Conservation (phyloP, 2,888 invertebrate genomes). For the Idaea biselata region DNA sequence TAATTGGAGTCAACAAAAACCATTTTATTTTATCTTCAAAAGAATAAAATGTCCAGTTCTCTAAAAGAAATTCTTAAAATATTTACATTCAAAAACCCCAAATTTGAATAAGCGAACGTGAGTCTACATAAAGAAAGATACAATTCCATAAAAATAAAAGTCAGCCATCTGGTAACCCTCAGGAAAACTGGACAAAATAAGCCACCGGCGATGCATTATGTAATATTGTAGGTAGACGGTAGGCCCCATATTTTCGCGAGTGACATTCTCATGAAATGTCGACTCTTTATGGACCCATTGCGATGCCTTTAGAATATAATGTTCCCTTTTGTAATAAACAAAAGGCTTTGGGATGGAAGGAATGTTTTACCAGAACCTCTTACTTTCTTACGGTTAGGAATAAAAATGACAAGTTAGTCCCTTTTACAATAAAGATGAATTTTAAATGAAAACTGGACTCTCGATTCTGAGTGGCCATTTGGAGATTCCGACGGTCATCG, state of each 20-base stretch:
- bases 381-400: neutral
- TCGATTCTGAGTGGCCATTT: too few relatives aligned
- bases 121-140: slow-evolving; percentile 26
- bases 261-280: slow-evolving; percentile 30
- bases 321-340: slow-evolving; percentile 28
- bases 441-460: neutral
- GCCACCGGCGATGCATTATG: slow-evolving; percentile 37
- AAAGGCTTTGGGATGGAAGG: slow-evolving; percentile 18
- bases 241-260: slow-evolving; percentile 30
- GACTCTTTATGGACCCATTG: slow-evolving; percentile 22
- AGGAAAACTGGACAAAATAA: slow-evolving; percentile 34
- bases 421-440: neutral
- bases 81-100: slow-evolving; percentile 25
- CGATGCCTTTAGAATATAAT: slow-evolving; percentile 19
- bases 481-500: too few relatives aligned
- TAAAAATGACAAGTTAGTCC: neutral
- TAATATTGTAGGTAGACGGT: slow-evolving; percentile 32
- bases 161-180: slow-evolving; percentile 33
- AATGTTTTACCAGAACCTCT: slow-evolving; percentile 10
- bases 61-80: slow-evolving; percentile 3
- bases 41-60: neutral
- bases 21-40: neutral
- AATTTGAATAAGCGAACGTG: slow-evolving; percentile 13
- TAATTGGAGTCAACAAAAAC: neutral
- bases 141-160: slow-evolving; percentile 37